Evolutionary conservation across 2,797 vertebrate species (phyloP).

Genomic region (Chiroxiphia lanceolata): DNA sequence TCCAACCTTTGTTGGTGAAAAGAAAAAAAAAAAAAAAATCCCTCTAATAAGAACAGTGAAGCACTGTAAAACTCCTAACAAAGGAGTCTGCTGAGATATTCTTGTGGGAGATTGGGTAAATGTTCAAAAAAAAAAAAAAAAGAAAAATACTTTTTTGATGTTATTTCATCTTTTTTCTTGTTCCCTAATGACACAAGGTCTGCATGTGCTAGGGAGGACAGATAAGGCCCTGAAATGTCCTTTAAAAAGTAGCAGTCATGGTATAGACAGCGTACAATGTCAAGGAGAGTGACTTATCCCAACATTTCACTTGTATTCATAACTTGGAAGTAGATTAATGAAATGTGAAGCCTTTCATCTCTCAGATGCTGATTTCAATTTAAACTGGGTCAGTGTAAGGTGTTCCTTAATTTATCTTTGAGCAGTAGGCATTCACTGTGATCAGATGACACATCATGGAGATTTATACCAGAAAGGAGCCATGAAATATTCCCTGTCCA

Average conservation of each 20-base stretch:
- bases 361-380: background rate
- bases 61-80: background rate
- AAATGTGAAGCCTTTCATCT: background rate
- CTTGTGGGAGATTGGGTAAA: background rate
- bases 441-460: background rate
- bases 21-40: background rate
- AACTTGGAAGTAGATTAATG: conserved; percentile 1
- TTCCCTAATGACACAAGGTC: background rate
- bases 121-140: background rate
- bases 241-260: background rate
- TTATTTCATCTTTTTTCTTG: background rate
- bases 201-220: background rate
- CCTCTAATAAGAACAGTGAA: background rate
- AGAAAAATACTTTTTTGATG: background rate
- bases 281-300: background rate
- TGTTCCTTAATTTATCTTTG: background rate
- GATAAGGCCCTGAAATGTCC: background rate
- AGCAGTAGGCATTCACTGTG: background rate
- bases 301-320: background rate
- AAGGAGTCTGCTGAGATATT: background rate
- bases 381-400: background rate
- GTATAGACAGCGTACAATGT: background rate
- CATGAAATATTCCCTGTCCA: background rate
- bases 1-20: background rate
- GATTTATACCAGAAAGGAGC: background rate